phyloP scores from a whole-genome alignment of 2,797 vertebrate genomes.

The Falco naumanni region DNA sequence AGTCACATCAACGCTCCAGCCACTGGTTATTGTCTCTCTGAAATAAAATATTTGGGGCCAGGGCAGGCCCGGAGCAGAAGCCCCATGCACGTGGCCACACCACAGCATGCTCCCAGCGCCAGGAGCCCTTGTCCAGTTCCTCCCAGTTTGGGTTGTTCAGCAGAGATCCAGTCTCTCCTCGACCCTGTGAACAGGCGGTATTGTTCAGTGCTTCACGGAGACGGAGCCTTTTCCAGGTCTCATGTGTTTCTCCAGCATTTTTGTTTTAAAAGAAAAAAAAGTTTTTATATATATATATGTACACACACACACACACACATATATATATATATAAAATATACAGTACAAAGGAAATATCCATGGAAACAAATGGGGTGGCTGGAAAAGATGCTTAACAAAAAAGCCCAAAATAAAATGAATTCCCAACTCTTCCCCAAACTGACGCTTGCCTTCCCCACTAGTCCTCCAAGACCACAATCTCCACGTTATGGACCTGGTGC shows the following conservation, averaged over 20 bases:
- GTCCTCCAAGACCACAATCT: slow-evolving; percentile 92
- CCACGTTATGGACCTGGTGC: slow-evolving; percentile 89
- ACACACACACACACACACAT: neutral
- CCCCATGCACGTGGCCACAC: neutral
- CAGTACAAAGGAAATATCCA: slow-evolving; percentile 49
- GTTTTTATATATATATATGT: neutral
- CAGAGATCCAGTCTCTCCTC: slow-evolving; percentile 48
- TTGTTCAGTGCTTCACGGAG: slow-evolving; percentile 65
- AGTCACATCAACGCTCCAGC: slow-evolving; percentile 20
- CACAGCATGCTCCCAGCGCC: neutral
- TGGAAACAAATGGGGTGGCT: slow-evolving; percentile 70
- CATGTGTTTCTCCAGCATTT: neutral
- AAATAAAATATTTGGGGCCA: neutral
- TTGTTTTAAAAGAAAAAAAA: neutral
- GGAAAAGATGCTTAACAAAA: slow-evolving; percentile 67
- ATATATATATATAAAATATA: neutral
- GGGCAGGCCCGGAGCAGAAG: neutral
- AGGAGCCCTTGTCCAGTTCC: neutral
- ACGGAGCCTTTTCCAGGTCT: neutral
- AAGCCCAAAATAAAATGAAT: slow-evolving; percentile 3
- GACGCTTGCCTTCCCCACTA: slow-evolving; percentile 44
- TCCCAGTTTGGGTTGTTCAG: neutral
- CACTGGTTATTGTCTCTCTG: slow-evolving; percentile 36
- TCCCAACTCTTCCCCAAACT: slow-evolving; percentile 31
- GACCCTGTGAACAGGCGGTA: slow-evolving; percentile 12